Evolutionary conservation across 2,113 vertebrate genomes (phyloP).

Genomic region (Petaurus breviceps): DNA sequence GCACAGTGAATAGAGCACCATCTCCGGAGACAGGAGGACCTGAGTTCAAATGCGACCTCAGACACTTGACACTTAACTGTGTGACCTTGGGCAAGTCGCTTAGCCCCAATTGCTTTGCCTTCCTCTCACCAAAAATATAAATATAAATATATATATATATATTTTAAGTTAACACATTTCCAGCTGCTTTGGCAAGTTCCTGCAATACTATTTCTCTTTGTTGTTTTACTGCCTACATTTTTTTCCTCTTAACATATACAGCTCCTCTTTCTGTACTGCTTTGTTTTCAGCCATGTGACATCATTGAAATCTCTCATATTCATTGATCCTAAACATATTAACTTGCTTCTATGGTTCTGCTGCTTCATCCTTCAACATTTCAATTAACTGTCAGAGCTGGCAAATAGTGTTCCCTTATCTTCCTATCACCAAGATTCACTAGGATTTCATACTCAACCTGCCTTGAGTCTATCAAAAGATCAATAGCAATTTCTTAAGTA

Average conservation of each 20-base stretch:
- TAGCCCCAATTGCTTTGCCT: too few relatives aligned
- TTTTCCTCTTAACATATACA: constrained; percentile 63
- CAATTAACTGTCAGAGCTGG: constrained; percentile 22
- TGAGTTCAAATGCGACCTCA: too few relatives aligned
- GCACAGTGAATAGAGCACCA: too few relatives aligned
- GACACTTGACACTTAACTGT: too few relatives aligned
- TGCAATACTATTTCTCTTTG: constrained; percentile 60
- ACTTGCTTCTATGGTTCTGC: constrained; percentile 67
- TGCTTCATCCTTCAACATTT: constrained; percentile 67
- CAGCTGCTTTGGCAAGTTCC: background rate
- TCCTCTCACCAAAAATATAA: too few relatives aligned
- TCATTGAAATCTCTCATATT: constrained; percentile 59
- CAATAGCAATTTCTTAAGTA: constrained; percentile 25
- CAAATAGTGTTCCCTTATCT: constrained; percentile 48
- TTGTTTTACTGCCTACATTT: constrained; percentile 67
- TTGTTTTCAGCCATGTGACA: constrained; percentile 61
- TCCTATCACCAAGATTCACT: background rate
- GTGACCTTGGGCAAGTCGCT: too few relatives aligned
- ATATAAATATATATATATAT: too few relatives aligned
- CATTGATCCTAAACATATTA: constrained; percentile 59
- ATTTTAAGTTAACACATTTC: background rate
- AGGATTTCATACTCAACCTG: background rate
- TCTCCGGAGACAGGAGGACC: too few relatives aligned
- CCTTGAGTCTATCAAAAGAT: constrained; percentile 39
- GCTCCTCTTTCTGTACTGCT: constrained; percentile 54